These are phyloP conservation scores for Anhinga rufa DNA, from an alignment of 2,113 vertebrate species.

Conservation along the genomic window DNA sequence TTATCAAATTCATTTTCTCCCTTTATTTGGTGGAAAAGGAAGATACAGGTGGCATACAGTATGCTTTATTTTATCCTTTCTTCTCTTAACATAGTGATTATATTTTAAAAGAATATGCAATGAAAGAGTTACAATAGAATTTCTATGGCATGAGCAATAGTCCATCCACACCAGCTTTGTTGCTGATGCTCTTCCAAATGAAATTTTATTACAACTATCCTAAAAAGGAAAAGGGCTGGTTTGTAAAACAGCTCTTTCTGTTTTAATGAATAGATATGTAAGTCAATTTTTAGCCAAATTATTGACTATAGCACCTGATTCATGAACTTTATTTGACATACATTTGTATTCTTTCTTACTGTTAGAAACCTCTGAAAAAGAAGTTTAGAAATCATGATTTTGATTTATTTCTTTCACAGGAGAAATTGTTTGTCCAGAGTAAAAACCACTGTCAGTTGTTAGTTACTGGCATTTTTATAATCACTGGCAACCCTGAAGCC, in stretches of 20 bases:
- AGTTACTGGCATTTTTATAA: neutral
- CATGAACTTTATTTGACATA: neutral
- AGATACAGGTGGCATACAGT: neutral
- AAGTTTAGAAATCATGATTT: neutral
- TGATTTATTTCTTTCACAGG: neutral
- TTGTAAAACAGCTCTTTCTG: neutral
- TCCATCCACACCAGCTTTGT: neutral
- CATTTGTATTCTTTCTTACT: neutral
- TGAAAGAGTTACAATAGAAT: neutral
- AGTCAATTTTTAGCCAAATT: neutral
- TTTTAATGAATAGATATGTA: neutral
- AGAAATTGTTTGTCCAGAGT: neutral
- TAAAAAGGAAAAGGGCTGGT: neutral
- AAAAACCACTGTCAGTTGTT: neutral
- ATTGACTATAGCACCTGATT: neutral
- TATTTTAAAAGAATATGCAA: neutral
- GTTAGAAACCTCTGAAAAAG: neutral
- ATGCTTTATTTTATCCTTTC: neutral
- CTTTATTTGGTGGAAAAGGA: neutral
- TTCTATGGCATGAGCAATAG: neutral
- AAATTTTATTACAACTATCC: neutral
- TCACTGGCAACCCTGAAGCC: neutral
- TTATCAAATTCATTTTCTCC: neutral
- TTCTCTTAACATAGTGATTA: neutral
- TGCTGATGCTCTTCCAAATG: neutral